These are phyloP conservation scores for Neelides folsomi DNA, from an alignment of 2,888 invertebrate species.

Conservation along the genomic window DNA sequence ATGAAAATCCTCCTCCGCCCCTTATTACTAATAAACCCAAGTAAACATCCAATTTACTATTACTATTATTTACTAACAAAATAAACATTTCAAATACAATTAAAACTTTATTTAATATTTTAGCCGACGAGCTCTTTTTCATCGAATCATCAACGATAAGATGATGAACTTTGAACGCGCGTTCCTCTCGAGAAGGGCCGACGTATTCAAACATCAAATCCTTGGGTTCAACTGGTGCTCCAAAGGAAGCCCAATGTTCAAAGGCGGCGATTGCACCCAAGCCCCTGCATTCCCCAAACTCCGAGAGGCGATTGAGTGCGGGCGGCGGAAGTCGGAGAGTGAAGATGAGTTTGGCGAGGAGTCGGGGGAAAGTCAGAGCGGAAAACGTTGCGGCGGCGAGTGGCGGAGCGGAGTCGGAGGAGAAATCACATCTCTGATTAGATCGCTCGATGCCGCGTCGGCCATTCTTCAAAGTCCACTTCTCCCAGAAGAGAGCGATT, in stretches of 20 bases:
- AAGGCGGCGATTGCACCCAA: slow-evolving; percentile 9
- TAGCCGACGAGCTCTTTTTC: slow-evolving; percentile 15
- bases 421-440: slow-evolving; percentile 26
- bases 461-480: slow-evolving; percentile 31
- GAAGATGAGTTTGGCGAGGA: background rate
- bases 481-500: slow-evolving; percentile 32
- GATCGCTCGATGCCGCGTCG: slow-evolving; percentile 30
- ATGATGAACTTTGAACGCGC: slow-evolving; percentile 31
- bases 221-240: slow-evolving; percentile 22
- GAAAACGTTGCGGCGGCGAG: slow-evolving; percentile 7
- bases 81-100: slow-evolving; percentile 15
- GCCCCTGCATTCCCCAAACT: slow-evolving; percentile 22
- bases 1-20: slow-evolving; percentile 22
- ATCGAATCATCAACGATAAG: slow-evolving; percentile 33
- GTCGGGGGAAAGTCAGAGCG: background rate
- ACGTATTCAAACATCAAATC: slow-evolving; percentile 32
- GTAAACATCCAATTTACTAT: slow-evolving; percentile 14
- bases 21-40: slow-evolving; percentile 19
- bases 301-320: slow-evolving; percentile 27
- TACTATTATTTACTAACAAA: slow-evolving; percentile 10
- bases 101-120: background rate
- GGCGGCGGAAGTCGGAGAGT: slow-evolving; percentile 10
- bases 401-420: slow-evolving; percentile 23
- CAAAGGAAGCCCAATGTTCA: slow-evolving; percentile 9
- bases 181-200: slow-evolving; percentile 29